phyloP scores from a whole-genome alignment of 30 jellyfish, hydroid and myxozoan species.

The Aurelia aurita region DNA sequence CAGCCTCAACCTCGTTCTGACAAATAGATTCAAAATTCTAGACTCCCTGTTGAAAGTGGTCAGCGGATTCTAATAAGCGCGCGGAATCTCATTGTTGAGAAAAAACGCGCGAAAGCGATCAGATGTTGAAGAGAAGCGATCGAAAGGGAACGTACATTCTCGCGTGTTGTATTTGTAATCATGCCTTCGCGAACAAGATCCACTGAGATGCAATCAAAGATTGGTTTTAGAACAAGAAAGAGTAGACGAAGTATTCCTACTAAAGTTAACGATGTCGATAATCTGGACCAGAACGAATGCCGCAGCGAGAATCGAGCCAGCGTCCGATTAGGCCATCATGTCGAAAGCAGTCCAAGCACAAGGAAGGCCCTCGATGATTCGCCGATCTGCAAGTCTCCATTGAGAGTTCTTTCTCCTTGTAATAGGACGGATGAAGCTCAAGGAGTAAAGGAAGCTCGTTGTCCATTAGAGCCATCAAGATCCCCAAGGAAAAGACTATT shows the following conservation, averaged over 20 bases:
- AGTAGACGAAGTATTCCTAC: constrained; percentile 40
- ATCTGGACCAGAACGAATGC: not conserved
- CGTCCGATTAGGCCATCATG: constrained; percentile 5
- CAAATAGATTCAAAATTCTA: not conserved
- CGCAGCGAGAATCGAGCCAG: constrained; percentile 18
- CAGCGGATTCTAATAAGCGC: constrained; percentile 61
- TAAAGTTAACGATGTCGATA: not conserved
- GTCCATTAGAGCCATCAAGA: no score
- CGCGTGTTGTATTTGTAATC: not conserved
- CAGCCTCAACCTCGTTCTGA: no score
- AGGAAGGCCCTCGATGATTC: not conserved
- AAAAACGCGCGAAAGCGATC: not conserved
- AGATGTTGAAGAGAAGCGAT: no score
- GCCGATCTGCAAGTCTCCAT: not conserved
- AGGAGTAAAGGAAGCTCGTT: not conserved
- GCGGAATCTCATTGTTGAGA: constrained; percentile 30
- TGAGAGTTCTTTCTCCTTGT: not conserved
- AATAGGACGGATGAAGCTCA: not conserved
- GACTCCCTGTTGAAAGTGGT: constrained; percentile 52
- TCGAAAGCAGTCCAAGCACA: not conserved
- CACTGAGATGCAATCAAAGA: constrained; percentile 48
- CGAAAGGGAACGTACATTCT: not conserved
- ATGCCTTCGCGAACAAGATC: constrained; percentile 65
- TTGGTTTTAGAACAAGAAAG: constrained; percentile 56
- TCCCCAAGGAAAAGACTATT: constrained; percentile 66